Conservation (phyloP, 2,797 vertebrate species). For the Streptopelia turtur region DNA sequence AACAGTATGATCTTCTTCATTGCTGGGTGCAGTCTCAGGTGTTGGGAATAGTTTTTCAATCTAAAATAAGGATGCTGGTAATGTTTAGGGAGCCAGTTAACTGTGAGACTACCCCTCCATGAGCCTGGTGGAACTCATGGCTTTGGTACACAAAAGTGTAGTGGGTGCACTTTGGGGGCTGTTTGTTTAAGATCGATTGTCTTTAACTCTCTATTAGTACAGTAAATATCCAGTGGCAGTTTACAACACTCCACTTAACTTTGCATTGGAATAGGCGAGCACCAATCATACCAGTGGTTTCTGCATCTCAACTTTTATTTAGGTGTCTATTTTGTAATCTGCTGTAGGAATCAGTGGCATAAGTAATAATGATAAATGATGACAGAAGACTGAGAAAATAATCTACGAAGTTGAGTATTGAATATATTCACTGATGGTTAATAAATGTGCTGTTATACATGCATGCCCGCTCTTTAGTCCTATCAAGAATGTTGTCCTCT, state of each 20-base stretch:
- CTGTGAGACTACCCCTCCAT: rapidly evolving
- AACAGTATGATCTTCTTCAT: neutral
- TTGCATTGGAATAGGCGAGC: neutral
- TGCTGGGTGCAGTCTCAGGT: neutral
- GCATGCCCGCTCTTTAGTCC: neutral
- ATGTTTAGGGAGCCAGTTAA: neutral
- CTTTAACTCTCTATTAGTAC: neutral
- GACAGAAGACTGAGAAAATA: neutral
- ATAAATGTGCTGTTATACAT: neutral
- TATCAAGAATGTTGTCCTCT: neutral
- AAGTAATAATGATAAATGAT: neutral
- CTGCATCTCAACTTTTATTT: neutral
- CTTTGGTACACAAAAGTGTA: neutral
- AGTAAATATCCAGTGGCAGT: neutral
- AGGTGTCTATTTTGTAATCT: neutral
- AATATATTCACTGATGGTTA: neutral
- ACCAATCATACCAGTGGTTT: neutral
- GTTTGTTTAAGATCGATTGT: neutral
- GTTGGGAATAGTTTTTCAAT: neutral
- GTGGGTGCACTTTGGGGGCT: neutral
- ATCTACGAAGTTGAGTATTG: neutral
- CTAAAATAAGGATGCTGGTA: neutral
- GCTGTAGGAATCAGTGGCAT: neutral
- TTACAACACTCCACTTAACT: neutral
- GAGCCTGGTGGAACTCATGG: neutral